phyloP scores from a whole-genome alignment of 1,140 invertebrate genomes.

The Cyclina sinensis region DNA sequence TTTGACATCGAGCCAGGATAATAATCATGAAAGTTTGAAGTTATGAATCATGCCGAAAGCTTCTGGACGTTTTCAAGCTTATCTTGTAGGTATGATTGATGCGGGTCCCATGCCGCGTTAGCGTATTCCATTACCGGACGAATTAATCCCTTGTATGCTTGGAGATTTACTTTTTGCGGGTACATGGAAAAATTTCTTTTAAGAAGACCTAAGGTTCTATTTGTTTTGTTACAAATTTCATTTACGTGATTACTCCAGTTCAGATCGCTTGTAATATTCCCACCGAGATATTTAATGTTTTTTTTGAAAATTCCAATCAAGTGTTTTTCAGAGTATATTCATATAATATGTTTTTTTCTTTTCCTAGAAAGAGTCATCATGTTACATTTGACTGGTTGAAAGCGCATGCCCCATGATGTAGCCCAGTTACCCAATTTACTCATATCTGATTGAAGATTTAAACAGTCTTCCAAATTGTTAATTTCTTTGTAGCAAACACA shows the following conservation, averaged over 20 bases:
- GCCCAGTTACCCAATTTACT: constrained; percentile 28
- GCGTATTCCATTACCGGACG: constrained; percentile 6
- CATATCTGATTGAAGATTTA: not conserved
- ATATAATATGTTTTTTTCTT: constrained; percentile 5
- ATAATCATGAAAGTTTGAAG: constrained; percentile 16
- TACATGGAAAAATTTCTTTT: no score
- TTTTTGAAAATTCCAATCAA: constrained; percentile 28
- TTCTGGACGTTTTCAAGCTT: not conserved
- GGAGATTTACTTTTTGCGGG: constrained; percentile 8
- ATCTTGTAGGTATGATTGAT: not conserved
- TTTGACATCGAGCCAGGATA: not conserved
- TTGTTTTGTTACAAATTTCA: constrained; percentile 41
- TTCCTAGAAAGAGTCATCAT: constrained; percentile 30
- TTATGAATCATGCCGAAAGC: not conserved
- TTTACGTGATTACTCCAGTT: not conserved
- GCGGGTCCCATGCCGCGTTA: constrained; percentile 15
- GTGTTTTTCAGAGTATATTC: constrained; percentile 28
- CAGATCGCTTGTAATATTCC: not conserved
- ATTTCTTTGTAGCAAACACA: constrained; percentile 20
- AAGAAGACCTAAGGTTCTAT: constrained; percentile 11
- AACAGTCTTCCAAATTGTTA: not conserved
- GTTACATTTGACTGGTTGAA: constrained; percentile 35
- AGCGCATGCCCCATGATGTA: not conserved
- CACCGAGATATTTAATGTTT: constrained; percentile 39
- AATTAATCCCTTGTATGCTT: constrained; percentile 19